phyloP scores from a whole-genome alignment of 2,888 invertebrate genomes.

The Cheilosia vernalis region DNA sequence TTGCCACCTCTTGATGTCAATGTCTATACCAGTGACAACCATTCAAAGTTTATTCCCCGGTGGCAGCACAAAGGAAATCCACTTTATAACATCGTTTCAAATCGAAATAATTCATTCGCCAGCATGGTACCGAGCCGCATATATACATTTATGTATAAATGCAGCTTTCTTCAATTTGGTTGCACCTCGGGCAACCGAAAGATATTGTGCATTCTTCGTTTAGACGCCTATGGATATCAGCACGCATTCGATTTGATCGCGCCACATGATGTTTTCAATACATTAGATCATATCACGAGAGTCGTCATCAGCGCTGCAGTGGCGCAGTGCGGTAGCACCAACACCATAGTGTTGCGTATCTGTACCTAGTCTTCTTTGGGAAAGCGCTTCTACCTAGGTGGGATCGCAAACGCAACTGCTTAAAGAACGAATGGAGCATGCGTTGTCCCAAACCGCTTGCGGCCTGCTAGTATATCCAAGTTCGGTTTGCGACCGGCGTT shows the following conservation, averaged over 20 bases:
- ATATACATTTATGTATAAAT: too few species aligned
- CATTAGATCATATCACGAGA: slow-evolving; percentile 61
- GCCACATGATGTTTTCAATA: slow-evolving; percentile 49
- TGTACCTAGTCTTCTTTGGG: neutral
- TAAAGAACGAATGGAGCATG: slow-evolving; percentile 21
- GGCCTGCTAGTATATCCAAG: slow-evolving; percentile 42
- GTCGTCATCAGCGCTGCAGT: slow-evolving; percentile 41
- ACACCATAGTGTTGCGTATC: slow-evolving; percentile 5
- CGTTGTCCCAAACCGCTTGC: slow-evolving; percentile 43
- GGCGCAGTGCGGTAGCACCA: neutral
- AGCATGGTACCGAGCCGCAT: slow-evolving; percentile 6
- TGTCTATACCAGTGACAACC: slow-evolving; percentile 47
- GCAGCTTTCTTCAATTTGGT: slow-evolving; percentile 52
- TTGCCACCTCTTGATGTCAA: slow-evolving; percentile 57
- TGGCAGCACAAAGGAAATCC: slow-evolving; percentile 53
- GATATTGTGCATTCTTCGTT: slow-evolving; percentile 43
- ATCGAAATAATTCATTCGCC: slow-evolving; percentile 31
- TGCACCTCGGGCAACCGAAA: slow-evolving; percentile 44
- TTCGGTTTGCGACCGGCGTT: neutral
- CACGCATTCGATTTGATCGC: slow-evolving; percentile 46
- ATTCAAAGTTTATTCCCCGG: slow-evolving; percentile 56
- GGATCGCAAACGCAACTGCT: slow-evolving; percentile 1
- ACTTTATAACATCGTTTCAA: slow-evolving; percentile 44
- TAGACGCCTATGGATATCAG: slow-evolving; percentile 33
- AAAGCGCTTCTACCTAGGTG: slow-evolving; percentile 25